A percentile compares a stretch with the other conserved stretches of the same genome.
Conservation (phyloP, 2,888 invertebrate genomes). For the Cremastobaeus sp. region DNA sequence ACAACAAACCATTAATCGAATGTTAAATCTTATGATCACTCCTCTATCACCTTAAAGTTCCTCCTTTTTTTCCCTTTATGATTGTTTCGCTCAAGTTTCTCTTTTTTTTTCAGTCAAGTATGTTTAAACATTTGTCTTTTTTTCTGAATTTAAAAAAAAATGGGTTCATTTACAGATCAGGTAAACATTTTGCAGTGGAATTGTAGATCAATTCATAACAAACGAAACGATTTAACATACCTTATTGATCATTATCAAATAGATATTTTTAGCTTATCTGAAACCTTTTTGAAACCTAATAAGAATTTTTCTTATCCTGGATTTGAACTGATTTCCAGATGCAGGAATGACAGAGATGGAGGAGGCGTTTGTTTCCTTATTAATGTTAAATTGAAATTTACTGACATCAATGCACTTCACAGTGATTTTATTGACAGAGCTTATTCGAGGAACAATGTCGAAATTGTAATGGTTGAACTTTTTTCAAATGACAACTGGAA, state of each 20-base stretch:
- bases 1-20: no score
- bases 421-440: neutral
- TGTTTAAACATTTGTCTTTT: neutral
- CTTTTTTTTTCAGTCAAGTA: neutral
- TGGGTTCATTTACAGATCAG: neutral
- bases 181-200: conserved; percentile 24
- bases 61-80: no score
- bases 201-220: conserved; percentile 7
- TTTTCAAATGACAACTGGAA: neutral
- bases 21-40: no score
- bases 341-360: neutral
- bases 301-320: neutral
- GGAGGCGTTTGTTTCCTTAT: conserved; percentile 19
- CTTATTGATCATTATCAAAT: conserved; percentile 1
- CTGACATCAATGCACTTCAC: conserved; percentile 2
- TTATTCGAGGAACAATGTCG: conserved; percentile 10
- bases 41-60: no score
- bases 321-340: conserved; percentile 5
- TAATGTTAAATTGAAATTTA: conserved; percentile 10
- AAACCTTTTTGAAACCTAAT: conserved; percentile 5
- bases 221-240: neutral
- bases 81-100: no score
- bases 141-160: neutral
- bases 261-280: conserved; percentile 15
- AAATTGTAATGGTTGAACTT: conserved; percentile 17